Evolutionary conservation across 2,113 vertebrate genomes (phyloP), one percentile per base, ranked within the genome.

Genomic region (Pachypanchax playfairii): DNA sequence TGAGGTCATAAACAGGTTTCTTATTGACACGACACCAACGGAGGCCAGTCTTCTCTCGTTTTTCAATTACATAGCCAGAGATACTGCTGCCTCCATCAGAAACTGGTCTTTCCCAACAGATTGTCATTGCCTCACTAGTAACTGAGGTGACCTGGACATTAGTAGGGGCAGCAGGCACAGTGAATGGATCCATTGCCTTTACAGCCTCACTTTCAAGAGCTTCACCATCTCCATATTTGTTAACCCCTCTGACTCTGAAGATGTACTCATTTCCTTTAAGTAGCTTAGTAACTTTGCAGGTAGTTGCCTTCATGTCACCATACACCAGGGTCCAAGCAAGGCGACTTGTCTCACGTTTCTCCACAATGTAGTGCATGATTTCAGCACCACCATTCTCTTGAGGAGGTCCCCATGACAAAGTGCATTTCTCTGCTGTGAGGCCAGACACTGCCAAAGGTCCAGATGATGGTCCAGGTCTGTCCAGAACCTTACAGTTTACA

Each of bases 1-100:
- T 93, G 43, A 99, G 92, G 85, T 99, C 97, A 86, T 96, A 99
- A 77, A 99, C 97, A 63, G 95, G 95, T 70, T 96, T 99, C 91
- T 99, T 99, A 90, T 98, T 98, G 25, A 99, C 96, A 66, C 97
- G 96, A 48, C 96, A 91, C 97, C 97, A 99, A 59, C 94, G 92
- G 13, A 98, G 90, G 73, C 96, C 95, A 46, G 93, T 92, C 87
- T 98, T 99, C 90, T 99, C 97, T 73, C 94, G 87, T 61, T 94
- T 96, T 88, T 99, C 97, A 89, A 98, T 98, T 26, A 98, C 91
- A 77, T 98, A 99, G 53, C 97, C 94, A 75, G 89, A 84, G 72
- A 99, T 98, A 66, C 95, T 94, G 85, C 61, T 98, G 42, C 97
- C 97, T 67, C 97, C 97, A 86, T 99, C 97, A 79, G 91, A 95